phyloP scores from a whole-genome alignment of 2,113 vertebrate species.

The Sarotherodon lohbergeri region DNA sequence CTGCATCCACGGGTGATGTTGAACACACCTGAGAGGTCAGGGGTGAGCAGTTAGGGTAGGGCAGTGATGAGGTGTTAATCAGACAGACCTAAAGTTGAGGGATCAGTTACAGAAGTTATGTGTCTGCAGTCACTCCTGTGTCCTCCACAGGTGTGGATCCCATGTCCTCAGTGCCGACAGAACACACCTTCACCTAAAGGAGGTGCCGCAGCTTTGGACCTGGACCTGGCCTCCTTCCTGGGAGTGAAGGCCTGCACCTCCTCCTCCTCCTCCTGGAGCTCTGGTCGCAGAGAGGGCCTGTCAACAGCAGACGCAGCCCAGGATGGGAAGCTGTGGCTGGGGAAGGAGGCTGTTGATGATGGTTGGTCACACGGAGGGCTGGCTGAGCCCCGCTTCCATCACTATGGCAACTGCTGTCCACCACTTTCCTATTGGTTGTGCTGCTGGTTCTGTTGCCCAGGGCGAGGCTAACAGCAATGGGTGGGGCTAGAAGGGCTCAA shows the following conservation, averaged over 20 bases:
- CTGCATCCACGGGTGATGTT: not conserved
- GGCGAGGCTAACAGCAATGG: not conserved
- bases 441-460: conserved; percentile 43
- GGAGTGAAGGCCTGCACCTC: conserved; percentile 38
- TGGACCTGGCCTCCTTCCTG: conserved; percentile 56
- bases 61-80: not conserved
- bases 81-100: not conserved
- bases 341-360: conserved; percentile 13
- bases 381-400: conserved; percentile 58
- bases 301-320: rapidly evolving
- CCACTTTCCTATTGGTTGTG: conserved; percentile 40
- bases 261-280: conserved; percentile 3
- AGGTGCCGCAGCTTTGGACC: conserved; percentile 45
- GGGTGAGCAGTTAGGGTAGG: not conserved
- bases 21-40: not conserved
- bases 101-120: not conserved
- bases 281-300: not conserved
- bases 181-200: conserved; percentile 58
- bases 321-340: conserved; percentile 38
- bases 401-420: conserved; percentile 38
- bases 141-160: conserved; percentile 51
- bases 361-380: conserved; percentile 55
- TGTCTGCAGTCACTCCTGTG: not conserved
- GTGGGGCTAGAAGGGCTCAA: not conserved
- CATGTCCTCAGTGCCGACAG: conserved; percentile 65